Percentiles rank a stretch among this genome's conserved stretches.
phyloP scores from a whole-genome alignment of 1,140 invertebrate species.

The Oncopodura yosiiana region DNA sequence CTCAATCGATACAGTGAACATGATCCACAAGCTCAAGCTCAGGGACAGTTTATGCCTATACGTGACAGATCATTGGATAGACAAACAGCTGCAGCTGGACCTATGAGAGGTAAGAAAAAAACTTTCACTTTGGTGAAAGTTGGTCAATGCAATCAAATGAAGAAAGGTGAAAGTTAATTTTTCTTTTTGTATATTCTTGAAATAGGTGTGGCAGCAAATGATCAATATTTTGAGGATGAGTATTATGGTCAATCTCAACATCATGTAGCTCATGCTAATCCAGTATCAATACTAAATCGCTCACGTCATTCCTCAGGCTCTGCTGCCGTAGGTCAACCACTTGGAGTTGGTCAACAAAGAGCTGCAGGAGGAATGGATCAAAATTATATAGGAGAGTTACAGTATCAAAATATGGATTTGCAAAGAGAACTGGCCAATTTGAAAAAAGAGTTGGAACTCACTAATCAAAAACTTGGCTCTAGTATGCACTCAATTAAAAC shows the following conservation, averaged over 20 bases:
- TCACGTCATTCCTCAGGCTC: conserved; percentile 18
- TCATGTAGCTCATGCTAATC: neutral
- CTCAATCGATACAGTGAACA: conserved; percentile 24
- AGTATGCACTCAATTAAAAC: conserved; percentile 99
- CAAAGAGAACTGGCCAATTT: conserved; percentile 92
- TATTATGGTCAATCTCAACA: conserved; percentile 16
- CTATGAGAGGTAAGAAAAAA: neutral
- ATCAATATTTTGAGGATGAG: conserved; percentile 16
- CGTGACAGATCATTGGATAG: conserved; percentile 22
- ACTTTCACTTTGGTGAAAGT: neutral
- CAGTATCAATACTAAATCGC: conserved; percentile 25
- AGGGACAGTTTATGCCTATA: conserved; percentile 25
- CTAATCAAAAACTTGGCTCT: conserved; percentile 95
- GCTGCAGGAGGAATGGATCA: conserved; percentile 34
- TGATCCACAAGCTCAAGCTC: conserved; percentile 6
- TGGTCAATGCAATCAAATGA: neutral
- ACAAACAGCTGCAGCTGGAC: no score
- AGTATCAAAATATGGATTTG: conserved; percentile 87
- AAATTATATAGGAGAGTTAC: conserved; percentile 78
- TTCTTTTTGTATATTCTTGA: neutral
- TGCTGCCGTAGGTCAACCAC: neutral
- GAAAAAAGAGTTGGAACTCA: conserved; percentile 91
- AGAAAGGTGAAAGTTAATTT: neutral
- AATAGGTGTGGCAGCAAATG: neutral
- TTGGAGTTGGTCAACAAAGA: conserved; percentile 1